These are phyloP conservation scores for Myoxocephalus aenaeus DNA, from an alignment of 2,797 vertebrate species.

Conservation along the genomic window DNA sequence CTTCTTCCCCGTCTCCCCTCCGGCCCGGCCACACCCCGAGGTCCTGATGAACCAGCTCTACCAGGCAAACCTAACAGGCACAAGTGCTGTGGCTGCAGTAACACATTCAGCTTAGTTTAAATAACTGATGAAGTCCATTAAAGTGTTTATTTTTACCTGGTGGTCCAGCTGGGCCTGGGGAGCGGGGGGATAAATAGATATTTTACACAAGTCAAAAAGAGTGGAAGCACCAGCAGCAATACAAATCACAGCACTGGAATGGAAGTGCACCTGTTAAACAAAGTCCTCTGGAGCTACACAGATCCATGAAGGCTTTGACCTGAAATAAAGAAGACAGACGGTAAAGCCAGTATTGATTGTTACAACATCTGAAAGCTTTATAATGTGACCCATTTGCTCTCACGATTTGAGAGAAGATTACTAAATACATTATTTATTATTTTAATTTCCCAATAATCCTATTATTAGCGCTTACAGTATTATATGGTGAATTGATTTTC, in stretches of 20 bases:
- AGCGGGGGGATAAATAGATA: not conserved
- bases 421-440: not conserved
- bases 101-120: not conserved
- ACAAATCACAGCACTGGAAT: not conserved
- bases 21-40: slow-evolving; percentile 83
- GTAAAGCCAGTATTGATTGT: not conserved
- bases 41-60: slow-evolving; percentile 82
- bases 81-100: not conserved
- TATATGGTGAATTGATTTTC: not conserved
- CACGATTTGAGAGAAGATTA: not conserved
- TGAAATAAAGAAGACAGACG: slow-evolving; percentile 60
- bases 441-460: not conserved
- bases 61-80: slow-evolving; percentile 71
- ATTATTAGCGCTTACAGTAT: not conserved
- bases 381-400: not conserved
- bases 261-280: slow-evolving; percentile 89
- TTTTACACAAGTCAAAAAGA: slow-evolving; percentile 4
- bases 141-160: slow-evolving; percentile 83
- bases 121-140: not conserved
- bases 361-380: not conserved
- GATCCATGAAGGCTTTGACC: slow-evolving; percentile 87
- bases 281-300: slow-evolving; percentile 89
- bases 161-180: slow-evolving; percentile 88
- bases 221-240: not conserved
- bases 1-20: slow-evolving; percentile 88